Conservation (phyloP, 2,888 invertebrate genomes). For the Pardosa pseudoannulata region DNA sequence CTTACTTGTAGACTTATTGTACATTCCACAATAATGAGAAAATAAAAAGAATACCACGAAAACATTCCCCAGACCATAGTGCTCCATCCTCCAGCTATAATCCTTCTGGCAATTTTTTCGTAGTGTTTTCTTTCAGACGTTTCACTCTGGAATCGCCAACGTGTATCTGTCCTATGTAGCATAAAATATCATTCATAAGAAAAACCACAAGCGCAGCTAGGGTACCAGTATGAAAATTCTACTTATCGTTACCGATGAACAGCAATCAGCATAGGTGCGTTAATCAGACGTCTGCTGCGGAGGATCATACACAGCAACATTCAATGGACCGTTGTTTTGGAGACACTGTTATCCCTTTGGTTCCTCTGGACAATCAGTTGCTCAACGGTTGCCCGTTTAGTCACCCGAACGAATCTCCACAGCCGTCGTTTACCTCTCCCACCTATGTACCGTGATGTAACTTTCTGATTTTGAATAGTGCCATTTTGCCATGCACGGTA, state of each 20-base stretch:
- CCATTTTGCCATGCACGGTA: constrained; percentile 9
- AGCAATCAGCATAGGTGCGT: neutral
- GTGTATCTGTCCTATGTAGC: neutral
- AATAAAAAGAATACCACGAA: neutral
- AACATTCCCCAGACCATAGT: neutral
- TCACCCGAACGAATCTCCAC: neutral
- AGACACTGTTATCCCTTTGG: neutral
- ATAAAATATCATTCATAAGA: neutral
- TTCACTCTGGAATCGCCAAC: neutral
- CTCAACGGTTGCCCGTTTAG: neutral
- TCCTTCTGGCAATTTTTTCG: neutral
- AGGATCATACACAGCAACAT: neutral
- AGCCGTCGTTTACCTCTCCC: neutral
- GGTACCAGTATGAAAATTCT: neutral
- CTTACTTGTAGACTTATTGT: neutral
- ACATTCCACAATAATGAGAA: neutral
- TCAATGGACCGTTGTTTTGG: neutral
- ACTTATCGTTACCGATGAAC: neutral
- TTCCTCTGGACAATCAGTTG: neutral
- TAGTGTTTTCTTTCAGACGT: neutral
- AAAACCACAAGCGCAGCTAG: neutral
- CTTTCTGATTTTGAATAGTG: neutral
- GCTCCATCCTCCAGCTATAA: neutral
- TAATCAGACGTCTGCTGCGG: neutral
- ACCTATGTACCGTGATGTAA: neutral